Conservation (phyloP, 2,113 vertebrate genomes). For the Grammomys surdaster region DNA sequence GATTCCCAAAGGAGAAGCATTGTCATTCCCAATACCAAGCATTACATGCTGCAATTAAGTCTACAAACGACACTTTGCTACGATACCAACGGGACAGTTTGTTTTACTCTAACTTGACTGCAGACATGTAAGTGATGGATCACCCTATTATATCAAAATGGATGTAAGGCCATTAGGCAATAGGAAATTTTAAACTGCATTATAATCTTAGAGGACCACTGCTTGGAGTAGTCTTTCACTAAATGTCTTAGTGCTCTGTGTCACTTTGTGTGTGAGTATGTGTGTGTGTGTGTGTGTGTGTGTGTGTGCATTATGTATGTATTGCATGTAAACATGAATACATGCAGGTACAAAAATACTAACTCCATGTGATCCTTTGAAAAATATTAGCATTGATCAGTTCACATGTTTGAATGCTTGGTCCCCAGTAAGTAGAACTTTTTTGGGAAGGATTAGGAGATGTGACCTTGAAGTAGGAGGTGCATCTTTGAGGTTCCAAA, state of each 20-base stretch:
- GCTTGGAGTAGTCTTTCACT: too few relatives aligned
- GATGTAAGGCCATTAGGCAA: too few relatives aligned
- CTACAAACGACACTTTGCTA: not conserved
- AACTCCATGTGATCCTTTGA: too few relatives aligned
- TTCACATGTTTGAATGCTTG: too few relatives aligned
- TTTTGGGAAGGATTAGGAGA: not conserved
- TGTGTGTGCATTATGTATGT: too few relatives aligned
- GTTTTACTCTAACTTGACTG: not conserved
- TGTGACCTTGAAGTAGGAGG: not conserved
- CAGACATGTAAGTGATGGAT: not conserved
- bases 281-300: too few relatives aligned
- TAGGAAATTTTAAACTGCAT: not conserved
- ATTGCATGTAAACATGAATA: too few relatives aligned
- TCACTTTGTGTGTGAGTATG: too few relatives aligned
- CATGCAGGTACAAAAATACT: too few relatives aligned
- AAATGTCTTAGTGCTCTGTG: not conserved
- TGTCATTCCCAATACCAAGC: not conserved
- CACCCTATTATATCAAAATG: not conserved
- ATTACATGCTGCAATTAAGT: not conserved
- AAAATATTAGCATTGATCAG: too few relatives aligned
- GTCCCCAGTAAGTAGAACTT: not conserved
- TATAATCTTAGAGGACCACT: not conserved
- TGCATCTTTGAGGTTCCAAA: not conserved
- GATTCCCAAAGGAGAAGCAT: not conserved
- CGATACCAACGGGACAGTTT: too few relatives aligned